Conservation (phyloP, 2,888 invertebrate species). For the Apotomis turbidana region DNA sequence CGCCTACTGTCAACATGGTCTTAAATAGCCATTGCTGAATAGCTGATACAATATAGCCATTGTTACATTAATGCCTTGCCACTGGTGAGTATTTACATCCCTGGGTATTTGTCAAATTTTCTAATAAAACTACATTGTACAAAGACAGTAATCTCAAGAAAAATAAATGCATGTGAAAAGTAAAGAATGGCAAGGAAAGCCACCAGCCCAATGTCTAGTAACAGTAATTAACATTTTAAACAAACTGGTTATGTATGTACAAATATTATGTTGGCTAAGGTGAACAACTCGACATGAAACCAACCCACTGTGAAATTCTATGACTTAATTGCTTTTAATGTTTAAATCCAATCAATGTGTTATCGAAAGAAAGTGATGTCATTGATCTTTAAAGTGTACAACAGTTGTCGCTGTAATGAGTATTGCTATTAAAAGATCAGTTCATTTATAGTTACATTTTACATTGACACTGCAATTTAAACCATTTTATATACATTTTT, state of each 20-base stretch:
- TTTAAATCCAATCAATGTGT: conserved; percentile 8
- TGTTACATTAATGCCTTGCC: no score
- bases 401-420: no score
- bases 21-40: no score
- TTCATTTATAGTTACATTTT: background rate
- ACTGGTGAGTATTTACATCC: no score
- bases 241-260: conserved; percentile 25
- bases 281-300: conserved; percentile 25
- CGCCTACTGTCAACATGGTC: no score
- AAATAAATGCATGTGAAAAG: background rate
- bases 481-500: no score
- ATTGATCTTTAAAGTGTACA: background rate
- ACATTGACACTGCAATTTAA: background rate
- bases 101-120: no score
- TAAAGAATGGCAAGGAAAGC: conserved; percentile 24
- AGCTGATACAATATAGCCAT: no score
- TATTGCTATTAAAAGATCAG: background rate
- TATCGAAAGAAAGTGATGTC: conserved; percentile 15
- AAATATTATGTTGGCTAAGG: conserved; percentile 35
- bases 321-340: conserved; percentile 8
- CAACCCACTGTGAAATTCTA: conserved; percentile 30
- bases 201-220: conserved; percentile 1
- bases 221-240: conserved; percentile 33
- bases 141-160: no score
- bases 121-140: no score